Evolutionary conservation across 2,113 vertebrate genomes (phyloP), one percentile per base, ranked within the genome.

Genomic region (Brevimyrus niger): DNA sequence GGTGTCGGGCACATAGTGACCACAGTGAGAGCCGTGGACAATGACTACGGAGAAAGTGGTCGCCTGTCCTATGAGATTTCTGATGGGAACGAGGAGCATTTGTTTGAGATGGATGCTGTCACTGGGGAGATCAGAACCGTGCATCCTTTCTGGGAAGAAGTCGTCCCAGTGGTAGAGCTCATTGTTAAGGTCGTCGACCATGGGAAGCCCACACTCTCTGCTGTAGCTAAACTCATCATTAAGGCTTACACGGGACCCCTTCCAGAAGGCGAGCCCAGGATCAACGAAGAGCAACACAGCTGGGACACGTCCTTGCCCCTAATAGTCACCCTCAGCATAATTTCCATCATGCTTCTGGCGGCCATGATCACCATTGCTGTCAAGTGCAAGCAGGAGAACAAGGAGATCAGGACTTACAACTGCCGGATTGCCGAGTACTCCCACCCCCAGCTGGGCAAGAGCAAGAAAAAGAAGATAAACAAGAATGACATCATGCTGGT

Each of bases 401-500:
- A 99, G 95, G 98, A 99, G 94, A 99, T 99, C 91, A 97, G 98
- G 91, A 99, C 98, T 87, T 99, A 99, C 94, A 99, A 99, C 93
- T 99, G 98, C 95, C 97, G 98, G 92, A 99, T 99, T 92, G 98
- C 98, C 0, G 98, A 99, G 93, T 99, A 99, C 95, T 98, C 98
- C 86, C 98, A 99, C 93, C 98, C 98, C 88, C 98, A 98, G 93
- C 96, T 99, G 92, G 98, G 98, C 73, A 99, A 99, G 93, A 95
- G 97, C 94, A 99, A 99, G 96, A 99, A 99, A 96, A 98, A 97
- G 94, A 98, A 98, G 93, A 97, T 98, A 92, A 98, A 96, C 96
- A 98, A 98, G 95, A 99, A 99, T 90, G 98, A 99, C 94, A 99
- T 99, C 96, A 99, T 99, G 98, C 95, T 99, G 94, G 98, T 99